Base-by-base conservation (phyloP, 2,797 vertebrate species). In the Zenarchopterus dispar region DNA sequence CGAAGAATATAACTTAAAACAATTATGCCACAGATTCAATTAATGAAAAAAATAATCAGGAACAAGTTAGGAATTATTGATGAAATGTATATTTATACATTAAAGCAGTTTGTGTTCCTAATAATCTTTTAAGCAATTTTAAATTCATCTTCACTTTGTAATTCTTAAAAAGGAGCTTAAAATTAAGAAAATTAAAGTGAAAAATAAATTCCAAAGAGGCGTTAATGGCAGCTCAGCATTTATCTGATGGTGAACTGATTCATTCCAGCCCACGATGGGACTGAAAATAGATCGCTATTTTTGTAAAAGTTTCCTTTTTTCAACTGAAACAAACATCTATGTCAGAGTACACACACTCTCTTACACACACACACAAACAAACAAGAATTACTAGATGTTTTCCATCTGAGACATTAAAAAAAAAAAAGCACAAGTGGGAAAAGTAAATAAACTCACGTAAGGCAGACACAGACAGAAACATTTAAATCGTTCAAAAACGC, bases 231-330 rank as follows among this genome's bases (percentile, higher is more conserved):
- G 17, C 48, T 65, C 50, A 58, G 60, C 49, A 46, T 62, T 74
- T 22, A 39, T 67, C 46, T 53, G 64, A 59, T 55, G 56, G 15
- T 24, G 55, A 47, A 31, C 36, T 52, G 52, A 78, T 28, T 23
- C 42, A 55, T 31, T 52, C 18, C 26, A 22, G 52, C 28, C 50
- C 18, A 51, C 5, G 1, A 59, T 13, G 57, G 41, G 44, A 39
- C 49, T 45, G 67, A 52, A 72, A 84, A 66, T 41, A 2, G 48
- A 52, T 59, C 19, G 51, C 75, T 75, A 73, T 81, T 84, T 78
- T 39, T 62, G 60, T 63, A 15, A 21, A 62, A 62, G 49, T 56
- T 62, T 13, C 17, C 43, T 19, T 23, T 49, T 44, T 11, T 43
- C 51, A 36, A 36, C 4, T 18, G 39, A 63, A 45, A 17, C 33